phyloP scores from a whole-genome alignment of 2,797 vertebrate species.

The Dendrocincla tyrannina region DNA sequence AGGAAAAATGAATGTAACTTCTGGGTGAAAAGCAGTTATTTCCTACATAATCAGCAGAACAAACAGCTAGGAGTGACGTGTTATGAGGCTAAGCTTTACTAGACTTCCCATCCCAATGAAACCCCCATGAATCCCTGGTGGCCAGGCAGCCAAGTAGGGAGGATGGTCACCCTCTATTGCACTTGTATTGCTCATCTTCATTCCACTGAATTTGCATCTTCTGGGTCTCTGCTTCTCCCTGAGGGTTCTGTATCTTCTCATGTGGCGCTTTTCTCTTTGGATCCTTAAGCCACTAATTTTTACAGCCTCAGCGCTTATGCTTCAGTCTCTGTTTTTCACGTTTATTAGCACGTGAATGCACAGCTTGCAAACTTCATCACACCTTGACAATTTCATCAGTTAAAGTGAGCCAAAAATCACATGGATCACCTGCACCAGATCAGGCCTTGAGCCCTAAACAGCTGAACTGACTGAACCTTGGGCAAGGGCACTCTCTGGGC shows the following conservation, averaged over 20 bases:
- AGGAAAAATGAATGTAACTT: not conserved
- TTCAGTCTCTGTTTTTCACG: rapidly evolving
- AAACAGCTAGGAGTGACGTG: not conserved
- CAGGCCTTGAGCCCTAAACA: not conserved
- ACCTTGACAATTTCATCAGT: not conserved
- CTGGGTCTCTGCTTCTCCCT: not conserved
- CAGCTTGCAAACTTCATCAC: not conserved
- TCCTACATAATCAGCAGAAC: not conserved
- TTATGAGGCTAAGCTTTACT: not conserved
- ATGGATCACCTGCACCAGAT: not conserved
- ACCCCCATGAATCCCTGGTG: rapidly evolving
- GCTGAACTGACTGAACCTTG: not conserved
- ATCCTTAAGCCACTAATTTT: not conserved
- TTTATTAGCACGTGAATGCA: not conserved
- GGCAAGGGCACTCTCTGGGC: not conserved
- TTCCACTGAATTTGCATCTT: not conserved
- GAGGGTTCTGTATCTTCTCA: not conserved
- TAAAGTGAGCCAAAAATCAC: not conserved
- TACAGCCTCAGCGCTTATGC: not conserved
- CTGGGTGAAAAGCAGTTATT: not conserved
- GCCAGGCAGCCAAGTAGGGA: not conserved
- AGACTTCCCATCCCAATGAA: rapidly evolving
- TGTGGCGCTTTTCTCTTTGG: not conserved
- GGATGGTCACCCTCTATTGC: not conserved
- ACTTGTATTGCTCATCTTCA: not conserved